Percentiles rank a stretch among this genome's conserved stretches.
These are phyloP conservation scores for Corythoichthys haematopterus DNA, from an alignment of 2,113 vertebrate species.

Conservation along the genomic window DNA sequence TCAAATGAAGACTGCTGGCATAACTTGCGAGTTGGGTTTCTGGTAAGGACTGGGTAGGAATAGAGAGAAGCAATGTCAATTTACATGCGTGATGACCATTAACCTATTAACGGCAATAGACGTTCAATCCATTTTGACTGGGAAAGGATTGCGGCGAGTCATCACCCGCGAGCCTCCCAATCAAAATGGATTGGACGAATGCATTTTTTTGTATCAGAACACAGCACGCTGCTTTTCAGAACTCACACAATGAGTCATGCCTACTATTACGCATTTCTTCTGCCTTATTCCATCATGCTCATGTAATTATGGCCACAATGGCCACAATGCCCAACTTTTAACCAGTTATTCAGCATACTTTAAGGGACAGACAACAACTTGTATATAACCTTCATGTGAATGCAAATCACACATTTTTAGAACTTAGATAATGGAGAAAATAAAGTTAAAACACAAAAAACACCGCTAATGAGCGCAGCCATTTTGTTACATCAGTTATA, in stretches of 20 bases:
- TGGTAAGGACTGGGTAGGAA: constrained; percentile 80
- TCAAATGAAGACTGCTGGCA: constrained; percentile 88
- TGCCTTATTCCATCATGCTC: not conserved
- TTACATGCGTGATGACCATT: not conserved
- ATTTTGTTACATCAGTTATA: too few relatives aligned
- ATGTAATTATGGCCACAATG: not conserved
- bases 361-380: too few relatives aligned
- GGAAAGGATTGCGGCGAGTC: too few relatives aligned
- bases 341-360: not conserved
- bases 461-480: too few relatives aligned
- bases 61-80: not conserved
- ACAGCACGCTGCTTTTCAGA: not conserved
- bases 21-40: constrained; percentile 89
- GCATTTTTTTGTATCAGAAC: not conserved
- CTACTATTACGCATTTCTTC: constrained; percentile 17
- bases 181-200: too few relatives aligned
- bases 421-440: too few relatives aligned
- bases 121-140: too few relatives aligned
- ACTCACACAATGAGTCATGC: constrained; percentile 36
- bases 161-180: too few relatives aligned
- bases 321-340: not conserved
- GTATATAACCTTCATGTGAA: too few relatives aligned
- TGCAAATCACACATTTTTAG: too few relatives aligned
- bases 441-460: too few relatives aligned
- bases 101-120: too few relatives aligned